phyloP scores from a whole-genome alignment of 92 coral and sea anemone genomes.

The Galaxea fascicularis region DNA sequence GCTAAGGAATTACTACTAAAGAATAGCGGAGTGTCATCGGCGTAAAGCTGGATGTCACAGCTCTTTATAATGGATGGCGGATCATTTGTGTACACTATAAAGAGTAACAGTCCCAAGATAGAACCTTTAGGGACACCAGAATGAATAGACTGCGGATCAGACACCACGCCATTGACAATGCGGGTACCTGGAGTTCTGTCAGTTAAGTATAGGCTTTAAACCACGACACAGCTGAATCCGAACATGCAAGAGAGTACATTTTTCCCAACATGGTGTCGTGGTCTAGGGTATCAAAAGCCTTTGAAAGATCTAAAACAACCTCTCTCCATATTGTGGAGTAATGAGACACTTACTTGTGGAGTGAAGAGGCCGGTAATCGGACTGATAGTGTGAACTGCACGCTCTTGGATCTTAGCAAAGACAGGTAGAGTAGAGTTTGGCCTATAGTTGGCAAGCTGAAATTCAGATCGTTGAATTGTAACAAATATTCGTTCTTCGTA shows the following conservation, averaged over 20 bases:
- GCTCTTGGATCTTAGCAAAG: slow-evolving; percentile 48
- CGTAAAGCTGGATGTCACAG: slow-evolving; percentile 30
- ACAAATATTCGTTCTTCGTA: too few species aligned
- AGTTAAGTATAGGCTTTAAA: slow-evolving; percentile 8
- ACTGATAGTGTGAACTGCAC: slow-evolving; percentile 58
- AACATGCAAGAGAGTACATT: too few species aligned
- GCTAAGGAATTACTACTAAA: slow-evolving; percentile 15
- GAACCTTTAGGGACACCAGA: too few species aligned
- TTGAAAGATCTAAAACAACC: slow-evolving; percentile 35
- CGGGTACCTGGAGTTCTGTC: background rate
- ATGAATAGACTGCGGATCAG: too few species aligned
- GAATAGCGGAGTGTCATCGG: slow-evolving; percentile 35
- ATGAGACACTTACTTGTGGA: slow-evolving; percentile 62
- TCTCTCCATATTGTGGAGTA: slow-evolving; percentile 51
- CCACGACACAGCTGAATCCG: slow-evolving; percentile 23
- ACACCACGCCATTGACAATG: background rate
- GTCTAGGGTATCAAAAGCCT: background rate
- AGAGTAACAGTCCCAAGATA: too few species aligned
- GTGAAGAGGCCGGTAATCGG: slow-evolving; percentile 62
- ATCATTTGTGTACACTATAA: too few species aligned
- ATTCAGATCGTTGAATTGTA: too few species aligned
- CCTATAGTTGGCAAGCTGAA: slow-evolving; percentile 32
- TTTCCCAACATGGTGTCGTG: background rate
- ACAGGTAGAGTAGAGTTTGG: slow-evolving; percentile 27
- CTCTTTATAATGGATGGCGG: background rate